phyloP scores from a whole-genome alignment of 1,140 invertebrate genomes.

The Stenopsyche tienmushanensis region DNA sequence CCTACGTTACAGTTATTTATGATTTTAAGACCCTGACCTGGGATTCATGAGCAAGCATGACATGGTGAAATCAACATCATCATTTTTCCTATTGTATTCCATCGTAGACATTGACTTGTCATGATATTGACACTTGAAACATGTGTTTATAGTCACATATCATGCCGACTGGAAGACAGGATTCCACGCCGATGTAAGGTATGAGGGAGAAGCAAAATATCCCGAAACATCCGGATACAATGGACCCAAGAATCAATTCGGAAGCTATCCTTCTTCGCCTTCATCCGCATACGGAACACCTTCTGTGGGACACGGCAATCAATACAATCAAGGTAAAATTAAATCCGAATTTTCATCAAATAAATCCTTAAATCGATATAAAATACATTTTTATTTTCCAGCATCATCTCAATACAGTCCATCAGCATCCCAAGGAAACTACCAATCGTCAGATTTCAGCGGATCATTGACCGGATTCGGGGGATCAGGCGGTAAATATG shows the following conservation, averaged over 20 bases:
- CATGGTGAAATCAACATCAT: neutral
- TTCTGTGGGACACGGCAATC: conserved; percentile 32
- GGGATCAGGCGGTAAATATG: conserved; percentile 47
- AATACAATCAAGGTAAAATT: conserved; percentile 44
- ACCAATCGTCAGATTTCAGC: neutral
- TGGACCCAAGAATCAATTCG: conserved; percentile 39
- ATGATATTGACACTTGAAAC: neutral
- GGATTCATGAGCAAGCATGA: neutral
- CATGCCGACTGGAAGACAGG: conserved; percentile 77
- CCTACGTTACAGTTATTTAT: neutral
- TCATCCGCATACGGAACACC: conserved; percentile 44
- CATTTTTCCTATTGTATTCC: neutral
- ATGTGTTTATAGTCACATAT: conserved; percentile 62
- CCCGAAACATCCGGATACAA: conserved; percentile 54
- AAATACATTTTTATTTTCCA: conserved; percentile 22
- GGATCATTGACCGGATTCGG: conserved; percentile 48
- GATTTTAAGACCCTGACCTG: neutral
- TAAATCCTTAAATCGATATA: conserved; percentile 18
- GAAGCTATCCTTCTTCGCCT: conserved; percentile 40
- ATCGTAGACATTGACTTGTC: neutral
- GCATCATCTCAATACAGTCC: conserved; percentile 6
- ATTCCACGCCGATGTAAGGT: conserved; percentile 77
- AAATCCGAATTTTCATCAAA: conserved; percentile 25
- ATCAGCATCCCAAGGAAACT: neutral
- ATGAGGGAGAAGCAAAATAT: conserved; percentile 69